Evolutionary conservation across 2,888 invertebrate genomes (phyloP).

Genomic region (Nephrotoma appendiculata): DNA sequence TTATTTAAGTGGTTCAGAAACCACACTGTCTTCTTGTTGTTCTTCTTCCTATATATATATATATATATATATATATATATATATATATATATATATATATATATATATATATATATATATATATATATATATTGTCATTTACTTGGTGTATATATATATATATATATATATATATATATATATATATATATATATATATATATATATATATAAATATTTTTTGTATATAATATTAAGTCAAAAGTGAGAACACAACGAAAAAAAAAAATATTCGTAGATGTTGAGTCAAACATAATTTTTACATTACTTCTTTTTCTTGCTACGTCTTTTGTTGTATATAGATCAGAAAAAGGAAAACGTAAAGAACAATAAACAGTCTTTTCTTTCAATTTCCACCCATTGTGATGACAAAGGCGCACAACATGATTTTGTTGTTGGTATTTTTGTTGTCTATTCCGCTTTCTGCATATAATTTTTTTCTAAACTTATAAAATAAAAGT

Average conservation of each 20-base stretch:
- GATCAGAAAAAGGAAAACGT: background rate
- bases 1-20: conserved; percentile 1
- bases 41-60: background rate
- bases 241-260: background rate
- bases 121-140: too few relatives aligned
- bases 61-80: too few relatives aligned
- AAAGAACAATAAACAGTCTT: background rate
- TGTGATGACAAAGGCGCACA: conserved; percentile 1
- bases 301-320: background rate
- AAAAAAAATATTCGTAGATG: background rate
- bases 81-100: too few relatives aligned
- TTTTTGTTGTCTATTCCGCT: background rate
- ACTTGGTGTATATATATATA: too few relatives aligned
- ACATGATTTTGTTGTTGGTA: background rate
- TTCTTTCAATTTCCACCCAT: conserved; percentile 2
- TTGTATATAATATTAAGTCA: background rate
- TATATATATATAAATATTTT: background rate
- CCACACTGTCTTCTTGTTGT: background rate
- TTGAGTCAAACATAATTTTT: conserved; percentile 1
- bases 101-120: too few relatives aligned
- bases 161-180: too few relatives aligned
- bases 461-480: background rate
- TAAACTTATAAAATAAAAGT: background rate
- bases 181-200: too few relatives aligned
- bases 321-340: background rate